Conservation (phyloP, 1,140 invertebrate genomes). For the Cecropterus lyciades region DNA sequence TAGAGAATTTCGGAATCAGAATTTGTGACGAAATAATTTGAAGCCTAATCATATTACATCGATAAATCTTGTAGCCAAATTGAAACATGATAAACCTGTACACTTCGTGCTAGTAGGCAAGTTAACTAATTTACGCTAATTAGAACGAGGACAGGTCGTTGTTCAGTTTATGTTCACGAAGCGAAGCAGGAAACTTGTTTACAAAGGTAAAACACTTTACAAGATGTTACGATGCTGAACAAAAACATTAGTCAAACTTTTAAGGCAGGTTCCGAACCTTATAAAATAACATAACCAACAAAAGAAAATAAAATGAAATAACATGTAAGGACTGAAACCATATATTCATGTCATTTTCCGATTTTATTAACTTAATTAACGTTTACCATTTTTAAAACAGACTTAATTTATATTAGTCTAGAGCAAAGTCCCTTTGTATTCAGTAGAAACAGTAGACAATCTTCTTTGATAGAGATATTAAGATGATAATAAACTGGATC, state of each 20-base stretch:
- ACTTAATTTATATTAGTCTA: no score
- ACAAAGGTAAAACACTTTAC: slow-evolving; percentile 31
- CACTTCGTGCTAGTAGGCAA: slow-evolving; percentile 14
- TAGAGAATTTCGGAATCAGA: not conserved
- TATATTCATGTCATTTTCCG: no score
- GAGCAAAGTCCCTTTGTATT: not conserved
- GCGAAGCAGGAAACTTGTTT: slow-evolving; percentile 30
- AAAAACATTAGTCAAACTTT: slow-evolving; percentile 19
- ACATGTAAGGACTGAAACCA: no score
- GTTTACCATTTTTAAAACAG: no score
- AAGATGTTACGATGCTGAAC: slow-evolving; percentile 23
- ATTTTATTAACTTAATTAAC: no score
- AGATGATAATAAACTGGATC: slow-evolving; percentile 50
- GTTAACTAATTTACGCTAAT: slow-evolving; percentile 33
- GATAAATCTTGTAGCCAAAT: slow-evolving; percentile 19
- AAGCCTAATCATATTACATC: not conserved
- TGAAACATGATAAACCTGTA: slow-evolving; percentile 32
- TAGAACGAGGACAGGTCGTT: slow-evolving; percentile 33
- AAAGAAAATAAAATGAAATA: no score
- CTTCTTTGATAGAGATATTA: slow-evolving; percentile 54
- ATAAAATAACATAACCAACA: no score
- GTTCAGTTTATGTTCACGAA: slow-evolving; percentile 27
- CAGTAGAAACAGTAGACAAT: slow-evolving; percentile 4
- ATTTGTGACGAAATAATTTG: not conserved
- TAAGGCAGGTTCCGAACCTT: slow-evolving; percentile 2